A percentile compares a stretch with the other conserved stretches of the same genome.
Evolutionary conservation across 2,888 invertebrate genomes (phyloP).

Genomic region (Perizoma affinitatum): DNA sequence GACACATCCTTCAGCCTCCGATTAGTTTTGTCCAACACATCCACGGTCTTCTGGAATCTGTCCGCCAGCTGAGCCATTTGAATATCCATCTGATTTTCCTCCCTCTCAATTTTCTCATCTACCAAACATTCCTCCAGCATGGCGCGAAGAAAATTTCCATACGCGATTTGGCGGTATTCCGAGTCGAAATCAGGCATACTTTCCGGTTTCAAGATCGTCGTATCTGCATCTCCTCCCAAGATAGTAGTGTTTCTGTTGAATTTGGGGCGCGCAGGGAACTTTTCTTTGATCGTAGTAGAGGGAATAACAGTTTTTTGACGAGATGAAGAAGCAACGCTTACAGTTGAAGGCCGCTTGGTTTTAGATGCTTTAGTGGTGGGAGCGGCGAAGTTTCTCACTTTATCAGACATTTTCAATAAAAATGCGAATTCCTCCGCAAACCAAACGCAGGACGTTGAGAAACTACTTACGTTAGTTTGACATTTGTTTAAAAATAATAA

Average conservation of each 20-base stretch:
- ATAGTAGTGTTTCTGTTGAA: slow-evolving; percentile 49
- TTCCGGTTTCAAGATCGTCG: slow-evolving; percentile 55
- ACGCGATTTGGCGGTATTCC: slow-evolving; percentile 61
- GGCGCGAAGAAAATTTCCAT: slow-evolving; percentile 64
- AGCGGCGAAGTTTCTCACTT: slow-evolving; percentile 53
- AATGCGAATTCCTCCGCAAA: no score
- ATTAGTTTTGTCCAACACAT: slow-evolving; percentile 74
- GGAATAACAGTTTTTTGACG: slow-evolving; percentile 41
- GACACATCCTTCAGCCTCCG: slow-evolving; percentile 72
- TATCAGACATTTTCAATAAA: slow-evolving; percentile 57
- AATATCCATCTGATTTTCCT: slow-evolving; percentile 69
- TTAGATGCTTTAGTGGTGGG: slow-evolving; percentile 50
- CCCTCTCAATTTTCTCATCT: slow-evolving; percentile 69
- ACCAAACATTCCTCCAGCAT: slow-evolving; percentile 70
- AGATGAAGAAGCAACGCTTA: slow-evolving; percentile 46
- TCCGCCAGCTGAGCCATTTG: slow-evolving; percentile 74
- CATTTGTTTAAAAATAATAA: slow-evolving; percentile 47
- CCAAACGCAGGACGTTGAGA: no score
- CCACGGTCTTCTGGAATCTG: slow-evolving; percentile 71
- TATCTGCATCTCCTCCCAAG: slow-evolving; percentile 48
- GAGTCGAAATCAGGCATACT: slow-evolving; percentile 57
- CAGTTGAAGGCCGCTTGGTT: slow-evolving; percentile 54
- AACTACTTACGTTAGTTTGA: slow-evolving; percentile 40
- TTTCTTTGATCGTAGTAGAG: slow-evolving; percentile 43
- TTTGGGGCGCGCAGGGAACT: slow-evolving; percentile 44